Evolutionary conservation across 2,113 vertebrate species (phyloP), one percentile per base, ranked within the genome.

Genomic region (Hucho hucho): DNA sequence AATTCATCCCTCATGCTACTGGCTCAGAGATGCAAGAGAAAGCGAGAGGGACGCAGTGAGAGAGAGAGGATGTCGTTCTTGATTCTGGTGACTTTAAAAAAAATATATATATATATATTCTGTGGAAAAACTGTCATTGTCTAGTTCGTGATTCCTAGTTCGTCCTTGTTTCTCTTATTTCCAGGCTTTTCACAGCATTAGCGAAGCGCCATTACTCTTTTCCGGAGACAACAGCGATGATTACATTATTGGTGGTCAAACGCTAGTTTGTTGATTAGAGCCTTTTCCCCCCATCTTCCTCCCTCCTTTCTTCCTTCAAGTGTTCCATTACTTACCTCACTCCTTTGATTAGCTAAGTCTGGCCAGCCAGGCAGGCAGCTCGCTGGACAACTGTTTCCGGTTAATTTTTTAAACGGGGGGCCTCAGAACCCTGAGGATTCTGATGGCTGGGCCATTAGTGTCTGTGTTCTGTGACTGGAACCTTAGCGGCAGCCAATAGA

Each of bases 181-280:
- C 63, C 72, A 26, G 71, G 70, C 66, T 77, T 82, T 84, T 86
- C 69, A 6, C 75, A 72, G 80, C 72, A 6, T 32, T 37, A 20
- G 29, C 37, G n/a, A 29, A 69, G n/a, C 68, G 14, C n/a, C 43
- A 75, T 25, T 75, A 14, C 26, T 67, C 58, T 58, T 69, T 84
- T 61, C 72, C 4, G 13, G 59, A 78, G 9, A 56, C 73, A 20
- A 73, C 72, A 75, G 80, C 64, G 84, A 84, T 79, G 80, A 87
- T 79, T 79, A 73, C 64, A 82, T 81, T 84, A 82, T 81, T 77
- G 83, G 71, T 66, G 68, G 75, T 84, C 74, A 80, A 74, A 78
- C 64, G 79, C 75, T 67, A 75, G 73, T 83, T 84, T 84, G 76
- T 88, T 86, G 84, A 86, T 86, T 85, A 86, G 75, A 82, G 76